phyloP scores from a whole-genome alignment of 2,797 vertebrate genomes.

The Tinamus major region DNA sequence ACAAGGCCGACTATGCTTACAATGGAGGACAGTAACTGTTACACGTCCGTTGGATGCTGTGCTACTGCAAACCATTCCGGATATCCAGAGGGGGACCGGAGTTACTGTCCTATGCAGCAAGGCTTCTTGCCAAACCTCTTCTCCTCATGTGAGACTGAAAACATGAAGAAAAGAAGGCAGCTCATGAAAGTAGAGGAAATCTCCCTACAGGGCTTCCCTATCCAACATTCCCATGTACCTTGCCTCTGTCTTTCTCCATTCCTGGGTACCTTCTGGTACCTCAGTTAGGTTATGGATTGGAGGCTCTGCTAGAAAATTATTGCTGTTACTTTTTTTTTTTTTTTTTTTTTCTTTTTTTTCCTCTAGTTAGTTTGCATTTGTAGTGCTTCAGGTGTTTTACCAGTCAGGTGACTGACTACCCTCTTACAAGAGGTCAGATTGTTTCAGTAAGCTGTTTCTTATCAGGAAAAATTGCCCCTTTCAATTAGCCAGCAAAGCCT shows the following conservation, averaged over 20 bases:
- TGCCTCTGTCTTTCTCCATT: not conserved
- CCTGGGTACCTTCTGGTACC: slow-evolving; percentile 22
- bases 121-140: slow-evolving; percentile 33
- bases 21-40: slow-evolving; percentile 90
- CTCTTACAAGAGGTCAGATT: slow-evolving; percentile 1
- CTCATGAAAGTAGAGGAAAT: slow-evolving; percentile 24
- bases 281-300: slow-evolving; percentile 45
- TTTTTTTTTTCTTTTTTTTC: slow-evolving; percentile 37
- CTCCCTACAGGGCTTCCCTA: slow-evolving; percentile 34
- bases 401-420: not conserved
- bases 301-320: not conserved
- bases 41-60: not conserved
- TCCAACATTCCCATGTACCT: not conserved
- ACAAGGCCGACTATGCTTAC: slow-evolving; percentile 99
- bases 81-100: slow-evolving; percentile 3
- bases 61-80: slow-evolving; percentile 1
- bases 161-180: not conserved
- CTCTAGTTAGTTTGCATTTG: slow-evolving; percentile 26
- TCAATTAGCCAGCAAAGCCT: not conserved
- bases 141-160: not conserved
- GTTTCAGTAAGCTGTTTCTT: not conserved
- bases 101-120: not conserved
- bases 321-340: slow-evolving; percentile 24
- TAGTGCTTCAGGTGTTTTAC: not conserved
- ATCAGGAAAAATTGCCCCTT: not conserved